Conservation (phyloP, 2,113 vertebrate genomes). For the Nycticorax nycticorax region DNA sequence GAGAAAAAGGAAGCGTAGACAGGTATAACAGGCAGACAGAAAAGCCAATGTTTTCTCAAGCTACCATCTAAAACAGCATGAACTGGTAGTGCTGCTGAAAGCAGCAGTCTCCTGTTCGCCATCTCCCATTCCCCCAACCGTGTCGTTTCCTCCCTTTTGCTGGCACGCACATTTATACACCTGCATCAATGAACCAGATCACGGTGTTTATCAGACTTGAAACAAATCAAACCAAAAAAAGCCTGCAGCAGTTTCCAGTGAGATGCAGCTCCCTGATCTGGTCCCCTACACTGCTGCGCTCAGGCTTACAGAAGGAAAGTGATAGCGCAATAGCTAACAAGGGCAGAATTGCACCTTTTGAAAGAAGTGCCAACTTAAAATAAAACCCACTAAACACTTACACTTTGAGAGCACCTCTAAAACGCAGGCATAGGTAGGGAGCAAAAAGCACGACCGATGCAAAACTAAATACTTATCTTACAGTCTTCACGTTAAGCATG, state of each 20-base stretch:
- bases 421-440: not conserved
- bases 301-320: not conserved
- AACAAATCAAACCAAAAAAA: not conserved
- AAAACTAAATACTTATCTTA: not conserved
- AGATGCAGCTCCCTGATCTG: not conserved
- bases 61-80: not conserved
- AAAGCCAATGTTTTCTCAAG: not conserved
- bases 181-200: not conserved
- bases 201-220: not conserved
- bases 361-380: not conserved
- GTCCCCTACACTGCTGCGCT: not conserved
- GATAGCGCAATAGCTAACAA: not conserved
- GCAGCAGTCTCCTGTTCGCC: not conserved
- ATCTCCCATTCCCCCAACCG: not conserved
- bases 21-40: not conserved
- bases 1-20: accelerated
- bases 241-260: not conserved
- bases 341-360: not conserved
- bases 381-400: not conserved
- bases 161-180: not conserved
- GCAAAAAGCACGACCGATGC: not conserved
- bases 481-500: not conserved
- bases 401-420: not conserved
- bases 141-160: not conserved
- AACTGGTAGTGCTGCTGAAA: not conserved